These are phyloP conservation scores for Acronicta leporina DNA, from an alignment of 2,888 invertebrate genomes.

Conservation along the genomic window DNA sequence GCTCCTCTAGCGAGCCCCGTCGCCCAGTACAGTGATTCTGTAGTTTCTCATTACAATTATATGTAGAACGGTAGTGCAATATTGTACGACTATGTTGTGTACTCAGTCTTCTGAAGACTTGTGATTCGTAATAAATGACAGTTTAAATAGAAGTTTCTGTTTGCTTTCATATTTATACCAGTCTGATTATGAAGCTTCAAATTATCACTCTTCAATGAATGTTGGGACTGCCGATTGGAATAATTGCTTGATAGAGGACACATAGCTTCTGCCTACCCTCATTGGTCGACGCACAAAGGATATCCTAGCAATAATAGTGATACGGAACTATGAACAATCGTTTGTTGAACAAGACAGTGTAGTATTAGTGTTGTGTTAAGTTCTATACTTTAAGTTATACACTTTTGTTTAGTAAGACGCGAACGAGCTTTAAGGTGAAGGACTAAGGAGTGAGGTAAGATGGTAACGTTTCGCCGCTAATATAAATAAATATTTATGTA, in stretches of 20 bases:
- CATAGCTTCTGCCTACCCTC: conserved; percentile 27
- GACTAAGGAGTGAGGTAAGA: conserved; percentile 46
- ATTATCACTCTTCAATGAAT: background rate
- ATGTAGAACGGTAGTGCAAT: conserved; percentile 40
- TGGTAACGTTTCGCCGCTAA: conserved; percentile 51
- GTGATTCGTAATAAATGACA: conserved; percentile 50
- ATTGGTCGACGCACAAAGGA: conserved; percentile 49
- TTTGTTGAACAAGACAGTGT: conserved; percentile 53
- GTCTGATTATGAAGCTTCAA: conserved; percentile 16
- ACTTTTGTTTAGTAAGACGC: conserved; percentile 56
- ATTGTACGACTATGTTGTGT: conserved; percentile 38
- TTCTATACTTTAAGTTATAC: conserved; percentile 57
- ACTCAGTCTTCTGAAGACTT: conserved; percentile 29
- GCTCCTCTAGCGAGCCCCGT: conserved; percentile 5
- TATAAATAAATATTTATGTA: conserved; percentile 19
- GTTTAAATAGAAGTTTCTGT: conserved; percentile 38
- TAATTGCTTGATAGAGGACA: conserved; percentile 17
- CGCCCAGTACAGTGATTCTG: conserved; percentile 27
- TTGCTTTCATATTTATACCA: conserved; percentile 40
- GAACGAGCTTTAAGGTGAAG: conserved; percentile 59
- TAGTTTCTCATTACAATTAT: conserved; percentile 37
- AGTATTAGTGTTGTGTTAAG: conserved; percentile 59
- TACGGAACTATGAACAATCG: conserved; percentile 51
- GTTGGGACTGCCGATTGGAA: conserved; percentile 10
- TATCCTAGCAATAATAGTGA: conserved; percentile 60